phyloP scores from a whole-genome alignment of 2,797 vertebrate genomes.

The Enteromius anoplus region DNA sequence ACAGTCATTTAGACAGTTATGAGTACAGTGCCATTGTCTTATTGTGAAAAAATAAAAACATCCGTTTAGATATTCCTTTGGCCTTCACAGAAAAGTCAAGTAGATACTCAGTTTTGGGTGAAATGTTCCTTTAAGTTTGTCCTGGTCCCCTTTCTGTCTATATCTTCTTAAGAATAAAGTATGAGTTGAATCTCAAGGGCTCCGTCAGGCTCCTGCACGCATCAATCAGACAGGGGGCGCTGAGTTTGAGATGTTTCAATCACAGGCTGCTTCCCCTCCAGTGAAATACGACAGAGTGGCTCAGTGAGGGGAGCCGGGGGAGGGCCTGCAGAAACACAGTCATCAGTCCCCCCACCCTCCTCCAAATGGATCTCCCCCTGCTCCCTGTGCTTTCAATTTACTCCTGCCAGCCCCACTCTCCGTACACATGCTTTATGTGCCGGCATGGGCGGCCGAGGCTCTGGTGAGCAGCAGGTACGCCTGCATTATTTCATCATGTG shows the following conservation, averaged over 20 bases:
- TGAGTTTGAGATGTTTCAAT: constrained; percentile 66
- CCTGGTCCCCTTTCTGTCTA: constrained; percentile 33
- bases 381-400: constrained; percentile 65
- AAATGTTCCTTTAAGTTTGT: constrained; percentile 23
- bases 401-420: constrained; percentile 63
- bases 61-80: not conserved
- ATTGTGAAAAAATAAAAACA: not conserved
- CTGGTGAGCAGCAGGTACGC: constrained; percentile 43
- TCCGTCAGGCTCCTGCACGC: constrained; percentile 35
- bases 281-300: constrained; percentile 58
- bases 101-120: not conserved
- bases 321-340: constrained; percentile 57
- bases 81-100: not conserved
- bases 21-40: not conserved
- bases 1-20: not conserved
- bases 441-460: constrained; percentile 33
- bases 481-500: constrained; percentile 53
- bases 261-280: constrained; percentile 54
- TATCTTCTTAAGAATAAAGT: constrained; percentile 44
- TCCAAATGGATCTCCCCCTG: constrained; percentile 56
- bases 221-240: constrained; percentile 60
- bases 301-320: constrained; percentile 19
- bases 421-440: constrained; percentile 66
- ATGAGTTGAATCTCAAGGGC: constrained; percentile 50
- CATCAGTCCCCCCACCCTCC: constrained; percentile 57